phyloP scores from a whole-genome alignment of 2,797 vertebrate genomes.

The Sebastes vulpes region DNA sequence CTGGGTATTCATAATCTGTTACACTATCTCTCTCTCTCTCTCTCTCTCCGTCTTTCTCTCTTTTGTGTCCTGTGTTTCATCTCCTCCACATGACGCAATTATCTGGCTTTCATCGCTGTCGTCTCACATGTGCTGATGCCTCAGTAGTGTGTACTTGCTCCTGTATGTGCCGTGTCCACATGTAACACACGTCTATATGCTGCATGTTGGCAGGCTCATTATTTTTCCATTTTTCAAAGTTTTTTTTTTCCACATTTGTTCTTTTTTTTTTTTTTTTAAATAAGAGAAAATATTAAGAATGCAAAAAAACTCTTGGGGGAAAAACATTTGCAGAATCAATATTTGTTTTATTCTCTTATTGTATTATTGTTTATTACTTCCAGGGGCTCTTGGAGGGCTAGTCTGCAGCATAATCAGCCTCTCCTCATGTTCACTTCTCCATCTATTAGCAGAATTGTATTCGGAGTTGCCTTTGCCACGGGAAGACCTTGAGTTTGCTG shows the following conservation, averaged over 20 bases:
- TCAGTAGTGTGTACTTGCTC: slow-evolving; percentile 1
- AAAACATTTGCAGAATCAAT: neutral
- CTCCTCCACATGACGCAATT: slow-evolving; percentile 52
- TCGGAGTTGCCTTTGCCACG: slow-evolving; percentile 1
- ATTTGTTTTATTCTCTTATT: neutral
- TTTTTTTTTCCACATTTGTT: neutral
- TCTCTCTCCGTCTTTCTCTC: neutral
- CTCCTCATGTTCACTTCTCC: slow-evolving; percentile 13
- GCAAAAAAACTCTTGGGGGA: neutral
- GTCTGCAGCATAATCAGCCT: slow-evolving; percentile 12
- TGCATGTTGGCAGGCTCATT: neutral
- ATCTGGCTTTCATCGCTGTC: slow-evolving; percentile 34
- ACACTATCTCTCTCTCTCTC: slow-evolving; percentile 19
- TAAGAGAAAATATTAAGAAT: neutral
- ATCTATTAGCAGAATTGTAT: slow-evolving; percentile 18
- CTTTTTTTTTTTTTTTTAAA: neutral
- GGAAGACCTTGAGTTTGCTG: slow-evolving; percentile 1
- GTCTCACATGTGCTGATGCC: neutral
- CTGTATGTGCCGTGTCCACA: neutral
- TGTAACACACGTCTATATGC: neutral
- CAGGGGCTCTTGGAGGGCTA: neutral
- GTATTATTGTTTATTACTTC: slow-evolving; percentile 14
- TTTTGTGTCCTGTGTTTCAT: slow-evolving; percentile 47
- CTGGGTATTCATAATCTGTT: slow-evolving; percentile 52
- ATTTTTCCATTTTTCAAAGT: neutral